These are phyloP conservation scores for Muntiacus muntjak DNA, from an alignment of 2,113 vertebrate genomes.

Conservation along the genomic window DNA sequence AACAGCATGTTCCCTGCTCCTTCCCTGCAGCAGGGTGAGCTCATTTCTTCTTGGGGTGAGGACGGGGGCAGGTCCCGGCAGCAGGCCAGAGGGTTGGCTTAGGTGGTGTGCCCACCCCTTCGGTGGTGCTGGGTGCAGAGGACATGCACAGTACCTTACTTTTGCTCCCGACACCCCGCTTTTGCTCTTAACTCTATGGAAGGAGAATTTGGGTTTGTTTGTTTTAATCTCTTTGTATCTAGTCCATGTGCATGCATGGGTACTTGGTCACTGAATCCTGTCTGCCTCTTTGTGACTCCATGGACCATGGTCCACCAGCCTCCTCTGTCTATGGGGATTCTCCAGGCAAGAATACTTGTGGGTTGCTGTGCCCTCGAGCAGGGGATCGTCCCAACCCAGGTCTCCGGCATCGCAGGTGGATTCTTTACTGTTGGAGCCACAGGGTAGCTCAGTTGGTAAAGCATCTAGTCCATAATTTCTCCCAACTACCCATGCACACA, in stretches of 20 bases:
- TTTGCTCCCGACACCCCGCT: neutral
- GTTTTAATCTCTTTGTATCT: neutral
- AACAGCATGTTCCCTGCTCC: neutral
- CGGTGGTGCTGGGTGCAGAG: neutral
- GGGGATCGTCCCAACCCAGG: neutral
- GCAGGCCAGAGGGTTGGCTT: neutral
- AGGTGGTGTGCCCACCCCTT: neutral
- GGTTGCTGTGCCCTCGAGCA: rapidly evolving
- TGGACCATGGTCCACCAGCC: rapidly evolving
- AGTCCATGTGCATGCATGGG: neutral
- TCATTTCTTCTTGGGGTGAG: neutral
- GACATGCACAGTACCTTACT: neutral
- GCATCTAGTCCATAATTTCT: neutral
- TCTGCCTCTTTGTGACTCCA: neutral
- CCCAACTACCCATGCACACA: neutral
- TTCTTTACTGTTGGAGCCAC: rapidly evolving
- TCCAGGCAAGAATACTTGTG: neutral
- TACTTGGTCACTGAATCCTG: neutral
- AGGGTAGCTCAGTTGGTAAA: neutral
- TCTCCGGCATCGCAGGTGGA: rapidly evolving
- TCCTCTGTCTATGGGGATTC: neutral
- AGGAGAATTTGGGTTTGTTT: neutral
- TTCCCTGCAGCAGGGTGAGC: neutral
- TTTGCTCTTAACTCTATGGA: neutral
- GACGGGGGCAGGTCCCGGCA: neutral